Evolutionary conservation across 2,888 invertebrate genomes (phyloP).

Genomic region (Eugnorisma glareosa): DNA sequence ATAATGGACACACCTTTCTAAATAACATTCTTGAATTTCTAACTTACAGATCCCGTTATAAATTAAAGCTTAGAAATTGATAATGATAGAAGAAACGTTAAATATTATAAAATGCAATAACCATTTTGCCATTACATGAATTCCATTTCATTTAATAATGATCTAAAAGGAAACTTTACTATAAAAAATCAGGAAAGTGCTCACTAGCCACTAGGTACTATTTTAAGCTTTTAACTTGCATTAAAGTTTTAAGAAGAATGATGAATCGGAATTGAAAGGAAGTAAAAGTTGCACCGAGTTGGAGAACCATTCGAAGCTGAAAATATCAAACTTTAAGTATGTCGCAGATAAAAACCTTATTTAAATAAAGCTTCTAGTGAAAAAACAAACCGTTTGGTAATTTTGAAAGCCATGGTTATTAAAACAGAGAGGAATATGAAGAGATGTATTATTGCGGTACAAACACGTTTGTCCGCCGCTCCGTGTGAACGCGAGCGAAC

Average conservation of each 20-base stretch:
- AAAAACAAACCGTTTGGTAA: constrained; percentile 1
- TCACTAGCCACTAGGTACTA: constrained; percentile 75
- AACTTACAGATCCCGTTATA: background rate
- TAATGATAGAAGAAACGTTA: too few relatives aligned
- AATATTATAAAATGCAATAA: background rate
- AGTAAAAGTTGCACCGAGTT: constrained; percentile 79
- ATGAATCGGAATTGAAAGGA: constrained; percentile 83
- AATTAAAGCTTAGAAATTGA: background rate
- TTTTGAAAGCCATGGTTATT: constrained; percentile 15
- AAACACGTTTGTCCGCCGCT: constrained; percentile 71
- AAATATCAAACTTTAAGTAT: constrained; percentile 65
- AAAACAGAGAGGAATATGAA: constrained; percentile 22
- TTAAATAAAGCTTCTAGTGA: constrained; percentile 32
- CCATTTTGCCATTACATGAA: background rate
- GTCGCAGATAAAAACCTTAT: constrained; percentile 45
- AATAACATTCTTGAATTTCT: background rate
- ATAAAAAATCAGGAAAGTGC: constrained; percentile 77
- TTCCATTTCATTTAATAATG: constrained; percentile 4
- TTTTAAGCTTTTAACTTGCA: constrained; percentile 85
- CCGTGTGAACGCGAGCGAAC: constrained; percentile 75
- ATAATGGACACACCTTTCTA: too few relatives aligned
- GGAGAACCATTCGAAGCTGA: constrained; percentile 65
- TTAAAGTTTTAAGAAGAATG: constrained; percentile 85
- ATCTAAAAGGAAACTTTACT: constrained; percentile 70
- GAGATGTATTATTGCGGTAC: constrained; percentile 60